phyloP scores from a whole-genome alignment of 1,140 invertebrate species.

The Zaprionus tsacasi region DNA sequence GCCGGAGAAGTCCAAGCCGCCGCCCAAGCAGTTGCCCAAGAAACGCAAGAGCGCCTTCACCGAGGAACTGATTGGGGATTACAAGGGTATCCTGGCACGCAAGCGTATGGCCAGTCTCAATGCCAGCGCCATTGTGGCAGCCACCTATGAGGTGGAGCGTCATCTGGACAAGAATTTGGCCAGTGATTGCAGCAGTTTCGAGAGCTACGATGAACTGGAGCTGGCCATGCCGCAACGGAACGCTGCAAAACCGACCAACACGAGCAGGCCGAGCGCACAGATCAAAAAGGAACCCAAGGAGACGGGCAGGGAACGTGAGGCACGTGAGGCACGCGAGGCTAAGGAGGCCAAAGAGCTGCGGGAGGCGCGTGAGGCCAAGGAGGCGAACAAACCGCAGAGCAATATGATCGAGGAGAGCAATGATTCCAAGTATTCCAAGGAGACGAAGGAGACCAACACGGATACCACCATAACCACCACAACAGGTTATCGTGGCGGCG shows the following conservation, averaged over 20 bases:
- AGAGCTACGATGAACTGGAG: slow-evolving; percentile 81
- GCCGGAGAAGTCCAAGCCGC: slow-evolving; percentile 45
- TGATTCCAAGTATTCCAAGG: slow-evolving; percentile 85
- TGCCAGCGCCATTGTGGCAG: slow-evolving; percentile 95
- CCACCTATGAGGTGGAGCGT: slow-evolving; percentile 92
- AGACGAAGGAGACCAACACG: slow-evolving; percentile 86
- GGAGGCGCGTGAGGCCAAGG: slow-evolving; percentile 20
- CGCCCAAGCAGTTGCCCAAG: slow-evolving; percentile 71
- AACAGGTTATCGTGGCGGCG: slow-evolving; percentile 63
- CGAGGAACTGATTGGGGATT: slow-evolving; percentile 89
- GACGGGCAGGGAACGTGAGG: slow-evolving; percentile 1
- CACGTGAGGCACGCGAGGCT: slow-evolving; percentile 8
- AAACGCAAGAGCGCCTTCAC: slow-evolving; percentile 86
- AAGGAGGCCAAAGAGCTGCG: too few relatives aligned
- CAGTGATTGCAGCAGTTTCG: slow-evolving; percentile 85
- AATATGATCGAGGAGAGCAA: slow-evolving; percentile 79
- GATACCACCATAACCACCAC: slow-evolving; percentile 78
- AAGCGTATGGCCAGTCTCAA: slow-evolving; percentile 97
- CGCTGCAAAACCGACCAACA: not conserved
- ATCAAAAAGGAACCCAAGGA: slow-evolving; percentile 66
- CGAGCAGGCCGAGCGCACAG: slow-evolving; percentile 32
- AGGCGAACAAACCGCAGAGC: slow-evolving; percentile 84
- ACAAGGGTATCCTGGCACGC: slow-evolving; percentile 94
- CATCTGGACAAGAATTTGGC: slow-evolving; percentile 81
- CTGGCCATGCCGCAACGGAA: slow-evolving; percentile 2